These are phyloP conservation scores for Nothocercus nigrocapillus DNA, from an alignment of 2,113 vertebrate genomes.

Conservation along the genomic window DNA sequence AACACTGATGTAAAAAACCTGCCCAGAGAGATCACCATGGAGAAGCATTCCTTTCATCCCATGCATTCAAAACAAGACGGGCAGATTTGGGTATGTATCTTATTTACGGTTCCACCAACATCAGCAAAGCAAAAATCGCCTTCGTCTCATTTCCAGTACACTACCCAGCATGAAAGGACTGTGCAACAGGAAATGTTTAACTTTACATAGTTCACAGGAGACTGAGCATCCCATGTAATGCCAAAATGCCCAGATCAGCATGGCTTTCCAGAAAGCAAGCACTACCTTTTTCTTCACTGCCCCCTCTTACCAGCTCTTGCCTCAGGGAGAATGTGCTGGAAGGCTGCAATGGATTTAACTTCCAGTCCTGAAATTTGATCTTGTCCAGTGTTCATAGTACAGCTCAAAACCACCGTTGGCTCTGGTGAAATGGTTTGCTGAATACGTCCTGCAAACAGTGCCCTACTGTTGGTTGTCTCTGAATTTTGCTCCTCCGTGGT, in stretches of 20 bases:
- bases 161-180: neutral
- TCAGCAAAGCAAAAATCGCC: conserved; percentile 6
- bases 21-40: neutral
- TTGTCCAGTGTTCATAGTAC: neutral
- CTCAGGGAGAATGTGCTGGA: neutral
- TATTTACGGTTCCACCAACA: conserved; percentile 4
- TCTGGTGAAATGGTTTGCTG: neutral
- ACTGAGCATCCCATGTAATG: neutral
- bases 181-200: neutral
- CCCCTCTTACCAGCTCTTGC: neutral
- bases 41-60: neutral
- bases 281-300: neutral
- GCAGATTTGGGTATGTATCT: neutral
- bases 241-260: neutral
- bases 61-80: conserved; percentile 1
- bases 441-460: neutral
- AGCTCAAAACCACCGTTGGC: neutral
- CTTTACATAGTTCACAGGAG: neutral
- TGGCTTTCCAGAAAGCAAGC: conserved; percentile 2
- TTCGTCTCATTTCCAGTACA: conserved; percentile 17
- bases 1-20: neutral
- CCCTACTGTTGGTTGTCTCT: neutral
- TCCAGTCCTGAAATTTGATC: neutral
- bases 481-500: neutral
- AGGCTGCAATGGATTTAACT: neutral